A percentile compares a stretch with the other conserved stretches of the same genome.
These are phyloP conservation scores for Parotocinclus haroldoi DNA, from an alignment of 2,797 vertebrate genomes.

Conservation along the genomic window DNA sequence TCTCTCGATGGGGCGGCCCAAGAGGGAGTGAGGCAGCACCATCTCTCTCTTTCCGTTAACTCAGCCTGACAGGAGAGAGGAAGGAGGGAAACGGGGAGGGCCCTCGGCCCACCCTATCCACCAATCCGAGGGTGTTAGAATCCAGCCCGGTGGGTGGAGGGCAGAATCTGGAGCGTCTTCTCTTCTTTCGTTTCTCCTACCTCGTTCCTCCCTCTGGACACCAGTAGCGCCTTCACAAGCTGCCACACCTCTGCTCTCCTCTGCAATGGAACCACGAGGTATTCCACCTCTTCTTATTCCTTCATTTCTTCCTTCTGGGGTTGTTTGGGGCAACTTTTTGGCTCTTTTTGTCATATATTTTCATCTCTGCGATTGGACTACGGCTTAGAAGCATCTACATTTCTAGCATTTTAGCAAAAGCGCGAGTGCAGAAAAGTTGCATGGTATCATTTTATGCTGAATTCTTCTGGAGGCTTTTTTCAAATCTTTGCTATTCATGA, in stretches of 20 bases:
- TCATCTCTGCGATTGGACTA: not conserved
- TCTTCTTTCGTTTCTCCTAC: conserved; percentile 37
- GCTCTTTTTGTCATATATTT: not conserved
- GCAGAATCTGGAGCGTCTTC: conserved; percentile 43
- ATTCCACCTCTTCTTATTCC: conserved; percentile 34
- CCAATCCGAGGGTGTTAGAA: conserved; percentile 34
- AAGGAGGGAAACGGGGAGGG: conserved; percentile 40
- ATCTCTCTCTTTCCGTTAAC: conserved; percentile 50
- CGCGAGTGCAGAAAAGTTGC: not conserved
- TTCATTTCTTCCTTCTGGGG: conserved; percentile 12
- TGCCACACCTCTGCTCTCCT: conserved; percentile 47
- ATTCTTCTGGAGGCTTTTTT: not conserved
- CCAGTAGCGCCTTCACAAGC: conserved; percentile 35
- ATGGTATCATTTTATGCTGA: not conserved
- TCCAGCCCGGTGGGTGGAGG: conserved; percentile 45
- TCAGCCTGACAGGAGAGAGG: conserved; percentile 49
- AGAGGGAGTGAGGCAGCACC: conserved; percentile 42
- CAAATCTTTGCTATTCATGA: not conserved
- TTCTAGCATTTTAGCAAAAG: not conserved
- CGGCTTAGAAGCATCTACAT: not conserved
- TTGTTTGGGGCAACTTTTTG: not conserved
- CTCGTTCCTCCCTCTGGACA: conserved; percentile 39
- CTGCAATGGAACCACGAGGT: conserved; percentile 47
- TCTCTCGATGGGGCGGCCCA: conserved; percentile 41
- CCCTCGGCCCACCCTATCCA: conserved; percentile 32